Evolutionary conservation across 2,113 vertebrate genomes (phyloP), one percentile per base, ranked within the genome.

Genomic region (Lates calcarifer): DNA sequence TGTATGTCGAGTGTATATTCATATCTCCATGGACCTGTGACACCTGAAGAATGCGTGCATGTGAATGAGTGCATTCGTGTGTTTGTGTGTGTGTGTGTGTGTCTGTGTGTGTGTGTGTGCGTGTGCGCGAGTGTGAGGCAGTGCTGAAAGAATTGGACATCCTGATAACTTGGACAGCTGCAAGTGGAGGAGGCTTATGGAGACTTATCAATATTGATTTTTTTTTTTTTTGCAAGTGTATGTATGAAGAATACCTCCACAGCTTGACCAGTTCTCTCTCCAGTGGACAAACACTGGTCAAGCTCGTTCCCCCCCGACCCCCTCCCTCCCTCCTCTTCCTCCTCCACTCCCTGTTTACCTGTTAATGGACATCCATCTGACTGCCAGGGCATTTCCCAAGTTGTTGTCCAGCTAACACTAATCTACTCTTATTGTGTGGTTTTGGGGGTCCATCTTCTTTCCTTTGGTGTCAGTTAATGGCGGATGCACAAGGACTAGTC

Each of bases 201-300:
- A 86, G 77, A 90, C 83, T 82, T 89, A 64, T 84, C 63, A 74
- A 68, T 76, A 41, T 82, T 86, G 63, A 51, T 82, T 67, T 39
- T 58, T 9, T 57, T 55, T n/a, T 65, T 83, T 67, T 73, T 61
- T 76, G 29, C 9, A 62, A 22, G 75, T 56, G 69, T 82, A 55
- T 77, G 86, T 91, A 78, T 93, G 89, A 91, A 90, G 86, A 92
- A 91, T 92, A 90, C 93, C 93, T 94, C 93, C 90, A 87, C 79
- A 77, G 83, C 84, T 89, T 79, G 91, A 89, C 89, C 83, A 79
- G 82, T 47, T 84, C 74, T 90, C 77, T 87, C 74, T 82, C 56
- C 81, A 49, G 62, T 84, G 88, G 87, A 92, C 90, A 75, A 81
- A 81, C 17, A 6, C 81, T 88, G 90, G 90, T 92, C 83, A 73